phyloP scores from a whole-genome alignment of 2,888 invertebrate species.

The Thumatha senex region DNA sequence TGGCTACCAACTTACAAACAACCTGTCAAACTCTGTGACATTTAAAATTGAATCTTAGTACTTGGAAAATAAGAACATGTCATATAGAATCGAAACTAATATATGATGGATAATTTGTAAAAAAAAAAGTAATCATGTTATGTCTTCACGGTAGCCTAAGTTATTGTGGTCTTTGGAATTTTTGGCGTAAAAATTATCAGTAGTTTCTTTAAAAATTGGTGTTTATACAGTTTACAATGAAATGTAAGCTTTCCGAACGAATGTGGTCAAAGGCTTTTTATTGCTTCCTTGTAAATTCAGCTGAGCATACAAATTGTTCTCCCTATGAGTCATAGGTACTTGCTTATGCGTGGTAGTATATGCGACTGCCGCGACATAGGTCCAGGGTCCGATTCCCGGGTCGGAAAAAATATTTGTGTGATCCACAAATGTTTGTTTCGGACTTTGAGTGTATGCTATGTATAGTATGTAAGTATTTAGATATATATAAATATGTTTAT shows the following conservation, averaged over 20 bases:
- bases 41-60: constrained; percentile 34
- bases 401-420: too few relatives aligned
- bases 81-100: constrained; percentile 2
- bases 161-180: constrained; percentile 57
- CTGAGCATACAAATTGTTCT: constrained; percentile 18
- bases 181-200: constrained; percentile 37
- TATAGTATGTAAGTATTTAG: too few relatives aligned
- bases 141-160: constrained; percentile 68
- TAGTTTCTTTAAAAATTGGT: constrained; percentile 21
- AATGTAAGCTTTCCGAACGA: constrained; percentile 7
- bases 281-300: constrained; percentile 16
- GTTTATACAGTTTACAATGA: constrained; percentile 27
- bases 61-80: constrained; percentile 19
- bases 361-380: too few relatives aligned
- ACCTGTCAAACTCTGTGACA: neutral
- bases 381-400: too few relatives aligned
- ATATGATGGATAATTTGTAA: constrained; percentile 28
- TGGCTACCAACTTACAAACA: constrained; percentile 44
- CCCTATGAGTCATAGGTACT: too few relatives aligned
- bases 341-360: too few relatives aligned
- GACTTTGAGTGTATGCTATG: too few relatives aligned
- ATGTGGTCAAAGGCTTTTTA: constrained; percentile 25
- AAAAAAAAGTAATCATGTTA: constrained; percentile 70
- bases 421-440: too few relatives aligned
- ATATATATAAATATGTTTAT: too few relatives aligned